Evolutionary conservation across 1,140 invertebrate genomes (phyloP), one percentile per base, ranked within the genome.

Genomic region (Adelges cooleyi): DNA sequence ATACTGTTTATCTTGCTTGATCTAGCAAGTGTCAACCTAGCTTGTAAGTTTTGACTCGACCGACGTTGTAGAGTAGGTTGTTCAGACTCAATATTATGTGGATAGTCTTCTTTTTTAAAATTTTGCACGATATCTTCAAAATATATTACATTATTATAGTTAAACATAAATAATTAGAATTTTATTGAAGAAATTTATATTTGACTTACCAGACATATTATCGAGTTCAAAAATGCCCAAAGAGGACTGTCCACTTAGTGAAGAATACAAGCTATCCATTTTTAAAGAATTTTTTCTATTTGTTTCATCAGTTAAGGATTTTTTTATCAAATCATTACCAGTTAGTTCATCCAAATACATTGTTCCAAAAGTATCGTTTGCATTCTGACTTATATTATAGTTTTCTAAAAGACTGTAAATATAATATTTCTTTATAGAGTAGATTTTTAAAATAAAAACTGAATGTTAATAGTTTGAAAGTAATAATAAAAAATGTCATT

Each of bases 191-290:
- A 33, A 33, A 33, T 6, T 6, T 6, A 5, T 33, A 27, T 20
- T 29, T 44, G 15, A 22, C 25, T 46, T 48, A 62, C 56, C 56
- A 33, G 56, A 62, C 56, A 62, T 62, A 22, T 62, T 62, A 22
- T 62, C 56, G 15, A 62, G 27, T 29, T 62, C 56, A 20, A 62
- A 25, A 29, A 62, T 62, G 17, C 56, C 56, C 4, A 62, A 48
- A 20, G 56, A 62, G n/a, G 56, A 62, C 33, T 62, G 56, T 0
- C 42, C 56, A 23, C 42, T 44, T 27, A 56, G 29, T 27, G 40
- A 46, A 29, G 56, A 62, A 48, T 27, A 27, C 53, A 59, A 42
- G 33, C 53, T 59, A 27, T 48, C n/a, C 25, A 22, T 62, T 48
- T 62, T n/a, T 22, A 15, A 4, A 46, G 42, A 46, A 27, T 13